Conservation (phyloP, 1,140 invertebrate genomes). For the Harlomillsia oculata region DNA sequence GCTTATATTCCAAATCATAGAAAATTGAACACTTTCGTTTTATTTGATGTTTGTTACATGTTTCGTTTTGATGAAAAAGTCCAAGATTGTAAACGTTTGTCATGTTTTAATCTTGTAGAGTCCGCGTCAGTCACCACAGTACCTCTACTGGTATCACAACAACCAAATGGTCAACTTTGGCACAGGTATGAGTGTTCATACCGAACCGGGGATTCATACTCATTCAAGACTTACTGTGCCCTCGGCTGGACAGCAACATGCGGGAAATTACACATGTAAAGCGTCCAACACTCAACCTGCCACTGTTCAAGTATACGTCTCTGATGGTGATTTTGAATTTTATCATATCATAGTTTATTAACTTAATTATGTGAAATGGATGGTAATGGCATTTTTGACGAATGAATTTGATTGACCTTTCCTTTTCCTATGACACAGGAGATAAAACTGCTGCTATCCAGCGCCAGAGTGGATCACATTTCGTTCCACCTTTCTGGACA, state of each 20-base stretch:
- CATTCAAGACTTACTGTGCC: slow-evolving; percentile 36
- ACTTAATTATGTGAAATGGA: not conserved
- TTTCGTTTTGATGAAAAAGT: too few species aligned
- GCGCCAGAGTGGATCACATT: slow-evolving; percentile 29
- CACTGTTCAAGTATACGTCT: slow-evolving; percentile 40
- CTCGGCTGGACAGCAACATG: slow-evolving; percentile 31
- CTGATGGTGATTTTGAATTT: slow-evolving; percentile 29
- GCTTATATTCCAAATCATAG: too few species aligned
- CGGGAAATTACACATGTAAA: slow-evolving; percentile 42
- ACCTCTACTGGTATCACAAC: slow-evolving; percentile 39
- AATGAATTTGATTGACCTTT: not conserved
- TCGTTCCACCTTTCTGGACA: slow-evolving; percentile 31
- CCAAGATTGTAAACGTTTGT: too few species aligned
- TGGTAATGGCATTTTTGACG: not conserved
- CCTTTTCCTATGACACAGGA: slow-evolving; percentile 24
- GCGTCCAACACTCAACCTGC: slow-evolving; percentile 44
- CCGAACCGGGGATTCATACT: slow-evolving; percentile 32
- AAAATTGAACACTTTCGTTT: too few species aligned
- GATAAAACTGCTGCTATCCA: slow-evolving; percentile 36
- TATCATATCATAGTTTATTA: too few species aligned
- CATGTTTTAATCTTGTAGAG: slow-evolving; percentile 25
- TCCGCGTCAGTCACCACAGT: slow-evolving; percentile 30
- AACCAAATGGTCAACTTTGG: slow-evolving; percentile 38
- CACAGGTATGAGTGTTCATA: slow-evolving; percentile 32
- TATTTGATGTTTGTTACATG: too few species aligned